These are phyloP conservation scores for Phyllostomus discolor DNA, from an alignment of 2,113 vertebrate genomes.

Conservation along the genomic window DNA sequence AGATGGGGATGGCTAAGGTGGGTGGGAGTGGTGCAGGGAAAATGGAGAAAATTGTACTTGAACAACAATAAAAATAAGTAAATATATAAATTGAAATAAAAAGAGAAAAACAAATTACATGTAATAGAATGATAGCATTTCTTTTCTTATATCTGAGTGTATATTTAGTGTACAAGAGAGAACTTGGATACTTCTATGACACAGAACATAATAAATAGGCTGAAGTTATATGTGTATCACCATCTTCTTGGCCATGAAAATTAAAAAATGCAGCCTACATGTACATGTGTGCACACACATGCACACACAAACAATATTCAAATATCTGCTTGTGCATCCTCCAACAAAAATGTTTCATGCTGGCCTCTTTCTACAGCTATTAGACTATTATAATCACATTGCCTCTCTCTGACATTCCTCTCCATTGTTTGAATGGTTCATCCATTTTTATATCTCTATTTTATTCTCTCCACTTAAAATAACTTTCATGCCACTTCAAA, in stretches of 20 bases:
- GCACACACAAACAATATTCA: background rate
- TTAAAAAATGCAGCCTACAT: background rate
- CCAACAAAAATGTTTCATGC: background rate
- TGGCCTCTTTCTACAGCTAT: background rate
- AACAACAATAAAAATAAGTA: too few relatives aligned
- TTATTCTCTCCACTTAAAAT: background rate
- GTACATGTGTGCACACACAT: background rate
- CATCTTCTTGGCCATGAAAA: background rate
- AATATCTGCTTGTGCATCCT: background rate
- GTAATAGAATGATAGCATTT: background rate
- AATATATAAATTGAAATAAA: too few relatives aligned
- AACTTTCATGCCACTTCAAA: background rate
- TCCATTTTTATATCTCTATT: background rate
- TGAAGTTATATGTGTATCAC: background rate
- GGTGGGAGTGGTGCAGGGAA: too few relatives aligned
- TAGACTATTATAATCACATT: background rate
- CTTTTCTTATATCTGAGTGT: background rate
- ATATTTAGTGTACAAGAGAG: background rate
- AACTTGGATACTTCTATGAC: background rate
- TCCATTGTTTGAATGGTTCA: background rate
- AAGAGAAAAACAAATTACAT: background rate
- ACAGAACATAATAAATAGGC: background rate
- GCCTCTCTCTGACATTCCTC: background rate
- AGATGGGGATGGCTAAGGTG: too few relatives aligned
- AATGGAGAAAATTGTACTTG: too few relatives aligned